Evolutionary conservation across 2,888 invertebrate species (phyloP).

Genomic region (Encarsia formosa): DNA sequence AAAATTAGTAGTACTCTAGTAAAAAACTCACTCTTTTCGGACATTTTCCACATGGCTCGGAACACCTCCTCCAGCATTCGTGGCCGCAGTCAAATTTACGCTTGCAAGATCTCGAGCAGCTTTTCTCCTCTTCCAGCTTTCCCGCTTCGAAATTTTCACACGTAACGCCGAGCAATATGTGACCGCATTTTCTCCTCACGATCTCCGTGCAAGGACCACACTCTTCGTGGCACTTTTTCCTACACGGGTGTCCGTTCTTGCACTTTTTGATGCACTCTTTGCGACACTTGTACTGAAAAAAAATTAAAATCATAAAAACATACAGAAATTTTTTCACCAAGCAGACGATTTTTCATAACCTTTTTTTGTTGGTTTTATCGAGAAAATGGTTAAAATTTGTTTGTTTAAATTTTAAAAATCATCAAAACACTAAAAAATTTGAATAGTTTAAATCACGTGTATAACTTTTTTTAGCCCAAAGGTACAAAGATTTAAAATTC

Average conservation of each 20-base stretch:
- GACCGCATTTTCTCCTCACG: constrained; percentile 5
- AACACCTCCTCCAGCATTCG: constrained; percentile 2
- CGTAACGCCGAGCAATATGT: background rate
- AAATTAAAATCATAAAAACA: no score
- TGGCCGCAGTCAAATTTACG: background rate
- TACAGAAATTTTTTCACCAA: no score
- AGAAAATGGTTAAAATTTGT: no score
- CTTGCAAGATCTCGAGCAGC: constrained; percentile 1
- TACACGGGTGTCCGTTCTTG: background rate
- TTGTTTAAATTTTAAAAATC: background rate
- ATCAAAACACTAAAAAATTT: background rate
- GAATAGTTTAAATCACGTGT: background rate
- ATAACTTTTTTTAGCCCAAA: background rate
- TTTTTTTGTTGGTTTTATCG: no score
- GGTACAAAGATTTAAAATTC: no score
- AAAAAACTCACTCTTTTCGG: background rate
- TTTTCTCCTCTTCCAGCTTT: no score
- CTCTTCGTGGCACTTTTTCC: constrained; percentile 1
- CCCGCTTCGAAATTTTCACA: constrained; percentile 3
- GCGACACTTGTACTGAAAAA: constrained; percentile 7
- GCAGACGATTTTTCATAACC: no score
- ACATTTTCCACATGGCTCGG: constrained; percentile 2
- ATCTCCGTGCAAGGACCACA: constrained; percentile 1
- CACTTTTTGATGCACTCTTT: constrained; percentile 4
- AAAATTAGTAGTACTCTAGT: no score